These are phyloP conservation scores for Montipora capricornis DNA, from an alignment of 64 coral and sea anemone species.

Conservation along the genomic window DNA sequence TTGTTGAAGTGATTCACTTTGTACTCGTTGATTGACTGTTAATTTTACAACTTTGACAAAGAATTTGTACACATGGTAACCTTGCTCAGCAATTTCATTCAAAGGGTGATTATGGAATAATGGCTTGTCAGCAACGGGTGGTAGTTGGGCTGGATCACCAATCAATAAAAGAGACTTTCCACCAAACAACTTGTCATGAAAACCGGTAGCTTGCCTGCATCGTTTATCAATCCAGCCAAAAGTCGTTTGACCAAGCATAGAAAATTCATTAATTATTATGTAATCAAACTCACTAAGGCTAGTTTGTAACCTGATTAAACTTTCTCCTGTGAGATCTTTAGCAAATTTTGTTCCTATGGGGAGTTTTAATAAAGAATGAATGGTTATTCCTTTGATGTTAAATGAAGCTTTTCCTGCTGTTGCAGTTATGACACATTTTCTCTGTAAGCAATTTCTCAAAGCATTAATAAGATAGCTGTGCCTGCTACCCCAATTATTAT, in stretches of 20 bases:
- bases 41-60: conserved; percentile 67
- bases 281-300: conserved; percentile 1
- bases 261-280: conserved; percentile 51
- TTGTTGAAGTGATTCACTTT: conserved; percentile 19
- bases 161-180: conserved; percentile 44
- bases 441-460: conserved; percentile 14
- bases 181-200: conserved; percentile 51
- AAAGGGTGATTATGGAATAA: conserved; percentile 1
- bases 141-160: conserved; percentile 64
- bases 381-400: conserved; percentile 71
- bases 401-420: conserved; percentile 54
- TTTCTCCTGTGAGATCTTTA: conserved; percentile 53
- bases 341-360: conserved; percentile 54
- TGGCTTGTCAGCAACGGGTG: conserved; percentile 59
- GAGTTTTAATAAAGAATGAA: conserved; percentile 69
- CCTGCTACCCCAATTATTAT: conserved; percentile 34
- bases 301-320: conserved; percentile 34
- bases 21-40: conserved; percentile 43
- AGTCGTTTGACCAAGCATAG: conserved; percentile 37
- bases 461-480: conserved; percentile 50
- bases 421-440: conserved; percentile 21
- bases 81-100: conserved; percentile 47
- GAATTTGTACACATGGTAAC: conserved; percentile 43
- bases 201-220: conserved; percentile 57
- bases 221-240: conserved; percentile 59